Conservation (phyloP, 2,113 vertebrate genomes). For the Amblyornis subalaris region DNA sequence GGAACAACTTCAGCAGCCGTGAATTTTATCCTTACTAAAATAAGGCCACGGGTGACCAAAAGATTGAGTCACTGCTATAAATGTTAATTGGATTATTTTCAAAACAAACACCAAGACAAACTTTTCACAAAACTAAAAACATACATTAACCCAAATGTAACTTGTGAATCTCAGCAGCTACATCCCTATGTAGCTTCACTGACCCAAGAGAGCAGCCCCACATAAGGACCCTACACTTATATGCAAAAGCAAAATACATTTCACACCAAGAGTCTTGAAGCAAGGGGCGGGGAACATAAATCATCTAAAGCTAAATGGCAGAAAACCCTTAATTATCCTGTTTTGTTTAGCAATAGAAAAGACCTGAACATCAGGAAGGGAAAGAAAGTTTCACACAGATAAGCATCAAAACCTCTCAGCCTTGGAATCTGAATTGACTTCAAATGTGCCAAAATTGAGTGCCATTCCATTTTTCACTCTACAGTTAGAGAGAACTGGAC, state of each 20-base stretch:
- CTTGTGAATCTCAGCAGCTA: not conserved
- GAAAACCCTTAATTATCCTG: not conserved
- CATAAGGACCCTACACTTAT: accelerated
- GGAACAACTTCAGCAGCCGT: not conserved
- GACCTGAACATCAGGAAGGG: not conserved
- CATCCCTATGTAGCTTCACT: not conserved
- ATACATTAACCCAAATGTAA: not conserved
- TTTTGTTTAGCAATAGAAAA: not conserved
- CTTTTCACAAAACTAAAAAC: not conserved
- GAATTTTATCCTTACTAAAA: not conserved
- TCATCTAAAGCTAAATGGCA: not conserved
- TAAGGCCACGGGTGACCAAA: not conserved
- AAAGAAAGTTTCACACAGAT: not conserved
- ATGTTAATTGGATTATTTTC: not conserved
- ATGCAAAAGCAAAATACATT: not conserved
- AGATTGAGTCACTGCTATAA: not conserved
- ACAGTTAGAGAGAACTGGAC: accelerated
- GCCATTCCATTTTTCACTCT: not conserved
- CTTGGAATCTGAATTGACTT: not conserved
- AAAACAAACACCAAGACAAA: not conserved
- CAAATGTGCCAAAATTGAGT: not conserved
- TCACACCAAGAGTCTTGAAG: not conserved
- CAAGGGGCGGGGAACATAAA: accelerated
- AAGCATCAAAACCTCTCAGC: not conserved
- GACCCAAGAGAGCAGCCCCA: not conserved